phyloP scores from a whole-genome alignment of 2,797 vertebrate species.

The Sebastes matsubarae region DNA sequence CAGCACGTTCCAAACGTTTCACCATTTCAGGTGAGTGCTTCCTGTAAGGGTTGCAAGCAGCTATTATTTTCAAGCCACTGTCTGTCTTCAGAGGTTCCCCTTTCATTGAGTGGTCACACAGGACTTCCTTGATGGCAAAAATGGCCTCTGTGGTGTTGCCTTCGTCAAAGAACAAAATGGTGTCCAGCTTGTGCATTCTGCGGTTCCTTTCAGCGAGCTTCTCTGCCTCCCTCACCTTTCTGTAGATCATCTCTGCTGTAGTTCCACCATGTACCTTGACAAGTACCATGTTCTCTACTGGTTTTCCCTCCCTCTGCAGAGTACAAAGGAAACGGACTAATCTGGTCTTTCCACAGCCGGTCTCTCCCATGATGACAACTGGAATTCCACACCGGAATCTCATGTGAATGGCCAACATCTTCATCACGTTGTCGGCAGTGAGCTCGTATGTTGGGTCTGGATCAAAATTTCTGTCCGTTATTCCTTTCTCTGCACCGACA shows the following conservation, averaged over 20 bases:
- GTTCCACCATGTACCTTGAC: constrained; percentile 87
- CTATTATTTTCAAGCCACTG: constrained; percentile 83
- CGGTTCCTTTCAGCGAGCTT: constrained; percentile 72
- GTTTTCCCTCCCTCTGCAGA: constrained; percentile 74
- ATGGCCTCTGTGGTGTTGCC: constrained; percentile 87
- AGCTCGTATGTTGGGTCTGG: constrained; percentile 85
- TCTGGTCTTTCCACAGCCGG: constrained; percentile 86
- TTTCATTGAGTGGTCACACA: constrained; percentile 80
- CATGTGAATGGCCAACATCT: constrained; percentile 88
- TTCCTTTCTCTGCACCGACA: constrained; percentile 75
- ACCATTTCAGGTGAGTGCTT: constrained; percentile 82
- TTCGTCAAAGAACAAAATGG: constrained; percentile 87
- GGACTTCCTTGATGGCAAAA: constrained; percentile 84
- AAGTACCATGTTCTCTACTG: constrained; percentile 81
- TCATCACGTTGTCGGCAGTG: constrained; percentile 86
- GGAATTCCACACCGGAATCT: constrained; percentile 86
- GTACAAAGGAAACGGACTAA: constrained; percentile 84
- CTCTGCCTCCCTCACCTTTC: constrained; percentile 81
- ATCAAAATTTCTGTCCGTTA: constrained; percentile 62
- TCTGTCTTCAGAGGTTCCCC: constrained; percentile 69
- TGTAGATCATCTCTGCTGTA: constrained; percentile 80
- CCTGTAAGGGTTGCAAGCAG: constrained; percentile 87
- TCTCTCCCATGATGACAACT: constrained; percentile 87
- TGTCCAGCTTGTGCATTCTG: constrained; percentile 70
- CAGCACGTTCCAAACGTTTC: constrained; percentile 82